phyloP scores from a whole-genome alignment of 2,113 vertebrate genomes.

The Hypocryptadius cinnamomeus region DNA sequence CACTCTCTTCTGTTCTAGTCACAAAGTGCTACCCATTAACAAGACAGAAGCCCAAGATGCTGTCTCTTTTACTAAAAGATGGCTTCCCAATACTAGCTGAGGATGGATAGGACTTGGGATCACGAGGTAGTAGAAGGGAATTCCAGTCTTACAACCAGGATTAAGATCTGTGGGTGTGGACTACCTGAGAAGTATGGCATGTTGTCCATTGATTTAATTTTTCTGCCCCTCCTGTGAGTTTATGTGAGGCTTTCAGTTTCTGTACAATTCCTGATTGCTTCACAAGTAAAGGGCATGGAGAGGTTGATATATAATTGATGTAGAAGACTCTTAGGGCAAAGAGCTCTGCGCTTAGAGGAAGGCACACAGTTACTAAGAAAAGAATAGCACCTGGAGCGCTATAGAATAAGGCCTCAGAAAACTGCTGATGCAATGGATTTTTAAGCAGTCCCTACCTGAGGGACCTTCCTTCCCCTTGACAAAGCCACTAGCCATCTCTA shows the following conservation, averaged over 20 bases:
- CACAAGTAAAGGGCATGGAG: not conserved
- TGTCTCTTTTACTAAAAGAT: not conserved
- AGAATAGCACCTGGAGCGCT: not conserved
- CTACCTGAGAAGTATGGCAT: not conserved
- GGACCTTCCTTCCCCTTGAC: not conserved
- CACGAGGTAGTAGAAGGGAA: not conserved
- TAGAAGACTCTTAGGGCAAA: not conserved
- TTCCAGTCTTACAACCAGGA: not conserved
- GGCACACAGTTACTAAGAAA: not conserved
- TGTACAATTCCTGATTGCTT: not conserved
- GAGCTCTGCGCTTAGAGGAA: not conserved
- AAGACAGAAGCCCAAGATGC: not conserved
- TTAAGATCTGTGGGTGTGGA: not conserved
- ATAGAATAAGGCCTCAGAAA: not conserved
- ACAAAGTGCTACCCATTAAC: not conserved
- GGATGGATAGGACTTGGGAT: not conserved
- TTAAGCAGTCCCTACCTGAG: not conserved
- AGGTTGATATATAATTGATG: not conserved
- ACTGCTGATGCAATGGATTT: not conserved
- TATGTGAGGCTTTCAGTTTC: not conserved
- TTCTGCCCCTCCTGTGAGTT: not conserved
- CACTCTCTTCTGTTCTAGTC: not conserved
- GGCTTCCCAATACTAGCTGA: not conserved
- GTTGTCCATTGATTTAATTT: not conserved
- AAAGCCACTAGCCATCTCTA: not conserved